Base-by-base conservation (phyloP, 2,113 vertebrate genomes). In the Melanotaenia duboulayi region DNA sequence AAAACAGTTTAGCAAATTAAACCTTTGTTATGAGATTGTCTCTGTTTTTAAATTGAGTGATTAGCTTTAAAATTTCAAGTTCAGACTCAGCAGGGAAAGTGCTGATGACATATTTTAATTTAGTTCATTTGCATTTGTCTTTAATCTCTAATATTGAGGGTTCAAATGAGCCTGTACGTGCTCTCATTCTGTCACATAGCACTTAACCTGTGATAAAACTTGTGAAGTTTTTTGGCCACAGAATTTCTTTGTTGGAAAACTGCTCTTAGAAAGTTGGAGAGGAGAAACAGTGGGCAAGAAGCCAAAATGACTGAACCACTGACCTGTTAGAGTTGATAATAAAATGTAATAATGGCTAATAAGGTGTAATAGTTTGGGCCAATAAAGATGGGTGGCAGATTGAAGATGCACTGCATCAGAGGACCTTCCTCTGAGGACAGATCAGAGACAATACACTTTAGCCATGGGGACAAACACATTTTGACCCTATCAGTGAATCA, bases 401-500 rank as follows among this genome's bases (percentile, higher is more conserved):
- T 84, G 89, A 85, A 64, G 69, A 80, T 89, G 91, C 89, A 92
- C 88, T 78, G 90, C 80, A 71, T 91, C 88, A 85, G 91, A 89
- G 83, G 91, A 88, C 88, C 88, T 93, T 90, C 82, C 82, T 79
- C 57, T 63, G 83, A 89, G 78, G 83, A 90, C 76, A 52, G 32
- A 69, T 60, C 83, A 93, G 91, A 83, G 94, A 92, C 93, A 90
- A 91, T 92, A 92, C 88, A 92, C 94, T 96, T 92, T 93, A 94
- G 92, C 90, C 89, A 72, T 83, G 16, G 20, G 94, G 87, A 89
- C 89, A 91, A 44, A 92, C 50, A 37, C 91, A 94, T 82, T 89
- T 89, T 93, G 91, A 95, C 92, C 89, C 90, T 74, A 91, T 91
- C 94, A 89, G 87, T 95, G 93, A 96, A 95, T 96, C 96, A 96